Evolutionary conservation across 37 sponge, comb jelly and placozoan species (phyloP).

Genomic region (Axinella damicornis): DNA sequence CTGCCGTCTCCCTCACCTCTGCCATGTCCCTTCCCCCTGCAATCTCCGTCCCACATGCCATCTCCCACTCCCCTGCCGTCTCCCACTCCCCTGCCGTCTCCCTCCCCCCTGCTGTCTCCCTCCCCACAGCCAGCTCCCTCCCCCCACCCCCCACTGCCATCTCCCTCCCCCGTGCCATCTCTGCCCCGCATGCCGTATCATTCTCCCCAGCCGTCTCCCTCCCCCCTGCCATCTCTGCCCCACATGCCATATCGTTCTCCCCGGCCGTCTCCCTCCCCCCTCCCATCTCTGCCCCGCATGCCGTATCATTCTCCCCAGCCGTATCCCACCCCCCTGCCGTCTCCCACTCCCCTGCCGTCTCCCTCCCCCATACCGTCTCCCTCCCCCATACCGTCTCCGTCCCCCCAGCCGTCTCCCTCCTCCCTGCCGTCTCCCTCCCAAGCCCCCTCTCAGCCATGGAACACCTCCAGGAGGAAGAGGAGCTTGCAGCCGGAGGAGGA

Average conservation of each 20-base stretch:
- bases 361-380: neutral
- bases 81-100: neutral
- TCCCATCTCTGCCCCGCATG: neutral
- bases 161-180: neutral
- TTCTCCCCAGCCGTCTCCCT: neutral
- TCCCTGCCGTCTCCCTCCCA: conserved; percentile 1
- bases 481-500: too few species aligned
- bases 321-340: neutral
- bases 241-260: neutral
- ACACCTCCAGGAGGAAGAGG: too few species aligned
- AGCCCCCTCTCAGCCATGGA: neutral
- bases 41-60: neutral
- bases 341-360: neutral
- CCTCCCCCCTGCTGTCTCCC: too few species aligned
- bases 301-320: neutral
- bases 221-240: neutral
- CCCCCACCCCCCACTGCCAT: neutral
- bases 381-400: neutral
- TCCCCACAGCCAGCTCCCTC: too few species aligned
- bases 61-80: neutral
- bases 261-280: neutral
- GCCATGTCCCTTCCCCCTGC: neutral
- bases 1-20: neutral
- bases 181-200: neutral
- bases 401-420: neutral